These are phyloP conservation scores for Cryptocheilus praepositus DNA, from an alignment of 2,888 invertebrate species.

Conservation along the genomic window DNA sequence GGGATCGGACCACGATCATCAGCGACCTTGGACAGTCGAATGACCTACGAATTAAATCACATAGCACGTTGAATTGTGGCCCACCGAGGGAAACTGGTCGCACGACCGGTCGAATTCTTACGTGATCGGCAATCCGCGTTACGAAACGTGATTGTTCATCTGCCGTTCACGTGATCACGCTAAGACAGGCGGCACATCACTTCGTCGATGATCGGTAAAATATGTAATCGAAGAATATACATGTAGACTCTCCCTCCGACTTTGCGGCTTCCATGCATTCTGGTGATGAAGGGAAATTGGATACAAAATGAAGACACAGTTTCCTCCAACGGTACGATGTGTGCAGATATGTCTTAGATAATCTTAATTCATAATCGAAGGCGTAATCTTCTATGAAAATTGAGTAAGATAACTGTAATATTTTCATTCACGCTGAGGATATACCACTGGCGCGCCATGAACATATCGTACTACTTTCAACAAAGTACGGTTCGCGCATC, in stretches of 20 bases:
- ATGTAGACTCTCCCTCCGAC: no score
- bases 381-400: background rate
- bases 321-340: background rate
- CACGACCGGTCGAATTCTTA: slow-evolving; percentile 17
- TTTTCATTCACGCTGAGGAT: no score
- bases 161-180: slow-evolving; percentile 3
- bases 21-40: background rate
- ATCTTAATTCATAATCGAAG: background rate
- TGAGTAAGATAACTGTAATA: no score
- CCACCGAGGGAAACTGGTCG: slow-evolving; percentile 36
- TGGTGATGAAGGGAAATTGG: no score
- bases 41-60: slow-evolving; percentile 27
- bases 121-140: slow-evolving; percentile 1
- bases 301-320: no score
- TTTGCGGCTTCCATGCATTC: no score
- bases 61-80: slow-evolving; percentile 5
- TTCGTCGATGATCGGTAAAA: background rate
- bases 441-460: no score
- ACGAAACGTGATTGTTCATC: slow-evolving; percentile 6
- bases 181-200: background rate
- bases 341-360: background rate
- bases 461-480: no score
- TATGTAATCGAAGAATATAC: background rate
- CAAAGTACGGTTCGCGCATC: no score
- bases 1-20: background rate